A percentile compares a stretch with the other conserved stretches of the same genome.
phyloP scores from a whole-genome alignment of 1,140 invertebrate species.

The Ctenoplectra terminalis region DNA sequence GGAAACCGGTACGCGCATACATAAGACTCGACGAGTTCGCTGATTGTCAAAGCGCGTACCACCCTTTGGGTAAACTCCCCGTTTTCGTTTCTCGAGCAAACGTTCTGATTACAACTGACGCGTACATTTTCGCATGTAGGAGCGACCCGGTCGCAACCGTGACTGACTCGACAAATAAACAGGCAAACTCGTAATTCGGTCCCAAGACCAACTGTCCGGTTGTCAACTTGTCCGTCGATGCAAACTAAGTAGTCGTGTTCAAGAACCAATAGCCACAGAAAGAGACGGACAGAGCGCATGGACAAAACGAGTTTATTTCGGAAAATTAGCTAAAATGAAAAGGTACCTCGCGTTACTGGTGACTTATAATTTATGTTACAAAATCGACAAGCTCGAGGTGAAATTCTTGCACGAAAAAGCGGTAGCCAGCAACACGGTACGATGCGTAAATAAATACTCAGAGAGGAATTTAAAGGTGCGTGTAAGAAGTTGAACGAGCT shows the following conservation, averaged over 20 bases:
- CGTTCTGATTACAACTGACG: background rate
- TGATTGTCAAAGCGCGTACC: conserved; percentile 14
- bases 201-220: background rate
- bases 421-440: background rate
- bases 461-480: background rate
- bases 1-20: conserved; percentile 3
- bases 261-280: too few relatives aligned
- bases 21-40: background rate
- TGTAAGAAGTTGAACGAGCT: background rate
- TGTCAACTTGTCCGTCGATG: too few relatives aligned
- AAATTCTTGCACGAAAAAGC: background rate
- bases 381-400: too few relatives aligned
- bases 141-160: too few relatives aligned
- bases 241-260: too few relatives aligned
- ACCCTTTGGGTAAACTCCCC: background rate
- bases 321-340: too few relatives aligned
- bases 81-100: background rate
- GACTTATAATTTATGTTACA: too few relatives aligned
- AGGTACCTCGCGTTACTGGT: too few relatives aligned
- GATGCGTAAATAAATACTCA: conserved; percentile 12
- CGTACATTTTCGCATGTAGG: background rate
- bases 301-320: too few relatives aligned
- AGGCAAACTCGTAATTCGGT: background rate
- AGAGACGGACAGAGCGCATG: too few relatives aligned
- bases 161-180: background rate